Percentiles rank a stretch among this genome's conserved stretches.
phyloP scores from a whole-genome alignment of 2,888 invertebrate genomes.

The Xestia ashworthii region DNA sequence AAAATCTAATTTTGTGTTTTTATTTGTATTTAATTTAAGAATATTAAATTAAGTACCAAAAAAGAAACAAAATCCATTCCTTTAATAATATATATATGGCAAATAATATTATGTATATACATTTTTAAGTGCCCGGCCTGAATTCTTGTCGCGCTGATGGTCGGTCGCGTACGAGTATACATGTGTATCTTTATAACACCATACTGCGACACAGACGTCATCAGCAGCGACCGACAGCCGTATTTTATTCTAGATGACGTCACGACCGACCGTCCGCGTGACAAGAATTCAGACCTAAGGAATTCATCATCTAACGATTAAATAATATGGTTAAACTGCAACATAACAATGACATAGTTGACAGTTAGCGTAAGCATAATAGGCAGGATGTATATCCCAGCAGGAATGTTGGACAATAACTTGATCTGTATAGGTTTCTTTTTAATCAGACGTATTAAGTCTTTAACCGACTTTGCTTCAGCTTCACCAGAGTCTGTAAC shows the following conservation, averaged over 20 bases:
- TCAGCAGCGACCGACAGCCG: no score
- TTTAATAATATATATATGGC: neutral
- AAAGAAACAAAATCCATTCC: neutral
- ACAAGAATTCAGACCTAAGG: no score
- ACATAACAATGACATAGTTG: slow-evolving; percentile 46
- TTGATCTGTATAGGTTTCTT: slow-evolving; percentile 37
- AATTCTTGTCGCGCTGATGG: no score
- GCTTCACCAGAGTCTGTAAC: slow-evolving; percentile 27
- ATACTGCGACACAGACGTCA: no score
- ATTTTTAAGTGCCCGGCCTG: no score
- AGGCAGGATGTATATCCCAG: slow-evolving; percentile 48
- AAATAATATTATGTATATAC: no score
- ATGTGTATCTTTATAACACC: no score
- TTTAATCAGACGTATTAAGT: slow-evolving; percentile 38
- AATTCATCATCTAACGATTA: neutral
- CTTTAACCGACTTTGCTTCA: slow-evolving; percentile 33
- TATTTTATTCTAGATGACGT: no score
- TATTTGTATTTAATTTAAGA: neutral
- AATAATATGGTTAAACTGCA: slow-evolving; percentile 54
- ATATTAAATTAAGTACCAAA: no score
- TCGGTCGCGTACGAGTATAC: no score
- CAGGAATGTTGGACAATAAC: slow-evolving; percentile 21
- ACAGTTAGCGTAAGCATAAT: slow-evolving; percentile 35
- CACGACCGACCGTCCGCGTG: no score
- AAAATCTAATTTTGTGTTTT: no score